Evolutionary conservation across 1,140 invertebrate genomes (phyloP).

Genomic region (Bombyx mandarina): DNA sequence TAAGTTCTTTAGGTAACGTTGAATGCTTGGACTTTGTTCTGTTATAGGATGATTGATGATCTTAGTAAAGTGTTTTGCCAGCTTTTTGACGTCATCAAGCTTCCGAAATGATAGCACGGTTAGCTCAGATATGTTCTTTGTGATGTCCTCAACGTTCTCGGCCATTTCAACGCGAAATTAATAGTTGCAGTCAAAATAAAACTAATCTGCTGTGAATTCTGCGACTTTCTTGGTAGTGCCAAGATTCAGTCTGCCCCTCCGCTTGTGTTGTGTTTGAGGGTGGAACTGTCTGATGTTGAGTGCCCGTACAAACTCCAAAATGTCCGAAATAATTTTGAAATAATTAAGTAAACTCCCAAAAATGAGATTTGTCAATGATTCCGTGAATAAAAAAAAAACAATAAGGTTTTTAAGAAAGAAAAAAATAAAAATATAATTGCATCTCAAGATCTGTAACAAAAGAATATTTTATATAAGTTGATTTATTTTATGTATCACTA

Average conservation of each 20-base stretch:
- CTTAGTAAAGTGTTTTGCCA: constrained; percentile 46
- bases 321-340: constrained; percentile 14
- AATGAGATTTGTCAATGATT: constrained; percentile 13
- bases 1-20: constrained; percentile 39
- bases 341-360: constrained; percentile 10
- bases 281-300: constrained; percentile 1
- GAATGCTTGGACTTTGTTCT: constrained; percentile 29
- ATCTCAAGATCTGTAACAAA: constrained; percentile 62
- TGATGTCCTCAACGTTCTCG: constrained; percentile 28
- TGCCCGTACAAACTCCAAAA: constrained; percentile 43
- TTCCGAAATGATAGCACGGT: constrained; percentile 51
- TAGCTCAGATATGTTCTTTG: constrained; percentile 33
- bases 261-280: constrained; percentile 1
- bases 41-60: constrained; percentile 47
- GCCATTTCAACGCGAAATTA: constrained; percentile 14
- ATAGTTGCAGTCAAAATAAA: constrained; percentile 3
- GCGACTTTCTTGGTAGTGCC: neutral
- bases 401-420: constrained; percentile 29
- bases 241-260: constrained; percentile 8
- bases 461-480: constrained; percentile 7
- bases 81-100: constrained; percentile 43
- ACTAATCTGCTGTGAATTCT: neutral
- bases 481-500: neutral
- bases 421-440: constrained; percentile 40
- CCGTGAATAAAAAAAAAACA: constrained; percentile 16